A percentile compares a stretch with the other conserved stretches of the same genome.
Evolutionary conservation across 2,113 vertebrate species (phyloP).

Genomic region (Trogon melanurus): DNA sequence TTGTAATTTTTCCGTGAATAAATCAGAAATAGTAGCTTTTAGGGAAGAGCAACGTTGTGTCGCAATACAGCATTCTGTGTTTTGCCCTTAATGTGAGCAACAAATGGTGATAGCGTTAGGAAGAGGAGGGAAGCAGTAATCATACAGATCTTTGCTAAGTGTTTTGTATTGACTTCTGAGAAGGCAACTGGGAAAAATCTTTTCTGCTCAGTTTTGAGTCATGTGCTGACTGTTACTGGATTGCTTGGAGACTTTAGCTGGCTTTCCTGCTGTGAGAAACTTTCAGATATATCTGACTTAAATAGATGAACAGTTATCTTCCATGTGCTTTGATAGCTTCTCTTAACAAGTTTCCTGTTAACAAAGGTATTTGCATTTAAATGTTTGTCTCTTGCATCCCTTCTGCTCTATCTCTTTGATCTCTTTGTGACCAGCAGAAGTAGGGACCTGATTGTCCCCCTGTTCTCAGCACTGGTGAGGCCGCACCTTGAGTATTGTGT

Average conservation of each 20-base stretch:
- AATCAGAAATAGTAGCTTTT: neutral
- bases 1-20: neutral
- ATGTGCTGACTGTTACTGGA: neutral
- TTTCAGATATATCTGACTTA: constrained; percentile 24
- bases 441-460: too few relatives aligned
- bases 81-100: neutral
- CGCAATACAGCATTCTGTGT: neutral
- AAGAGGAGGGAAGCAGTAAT: neutral
- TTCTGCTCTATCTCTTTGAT: constrained; percentile 28
- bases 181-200: neutral
- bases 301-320: neutral
- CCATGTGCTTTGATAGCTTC: neutral
- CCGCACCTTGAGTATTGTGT: too few relatives aligned
- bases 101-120: neutral
- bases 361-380: constrained; percentile 39
- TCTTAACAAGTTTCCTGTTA: constrained; percentile 23
- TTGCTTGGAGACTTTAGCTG: constrained; percentile 2
- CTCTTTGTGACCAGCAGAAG: too few relatives aligned
- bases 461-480: too few relatives aligned
- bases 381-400: constrained; percentile 23
- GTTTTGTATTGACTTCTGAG: neutral
- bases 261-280: constrained; percentile 14
- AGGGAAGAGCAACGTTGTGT: neutral
- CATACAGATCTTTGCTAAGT: neutral
- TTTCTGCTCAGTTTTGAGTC: neutral